Evolutionary conservation across 1,140 invertebrate species (phyloP).

Genomic region (Oedothorax gibbosus): DNA sequence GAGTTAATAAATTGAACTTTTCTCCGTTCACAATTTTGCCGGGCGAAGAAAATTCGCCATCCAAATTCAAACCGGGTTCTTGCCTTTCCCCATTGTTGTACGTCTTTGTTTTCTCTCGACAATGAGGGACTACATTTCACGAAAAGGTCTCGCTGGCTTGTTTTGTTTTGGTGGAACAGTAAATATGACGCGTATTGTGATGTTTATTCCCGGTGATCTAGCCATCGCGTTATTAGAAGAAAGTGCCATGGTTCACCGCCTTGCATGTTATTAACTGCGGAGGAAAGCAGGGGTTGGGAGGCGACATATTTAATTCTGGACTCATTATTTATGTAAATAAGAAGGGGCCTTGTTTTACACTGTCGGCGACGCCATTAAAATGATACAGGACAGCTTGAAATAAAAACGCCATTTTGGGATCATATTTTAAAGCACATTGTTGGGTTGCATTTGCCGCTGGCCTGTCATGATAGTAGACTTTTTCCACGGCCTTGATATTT

Average conservation of each 20-base stretch:
- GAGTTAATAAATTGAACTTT: slow-evolving; percentile 56
- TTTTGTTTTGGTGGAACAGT: slow-evolving; percentile 38
- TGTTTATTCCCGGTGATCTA: slow-evolving; percentile 50
- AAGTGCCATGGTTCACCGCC: slow-evolving; percentile 35
- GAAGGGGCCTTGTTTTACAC: too few relatives aligned
- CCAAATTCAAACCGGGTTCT: slow-evolving; percentile 45
- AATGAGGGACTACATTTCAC: slow-evolving; percentile 32
- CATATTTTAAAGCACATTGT: too few relatives aligned
- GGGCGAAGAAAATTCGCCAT: slow-evolving; percentile 47
- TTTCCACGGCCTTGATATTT: too few relatives aligned
- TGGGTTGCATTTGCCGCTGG: too few relatives aligned
- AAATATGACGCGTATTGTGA: slow-evolving; percentile 51
- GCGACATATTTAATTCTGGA: not conserved
- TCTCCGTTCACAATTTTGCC: slow-evolving; percentile 55
- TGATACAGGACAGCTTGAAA: too few relatives aligned
- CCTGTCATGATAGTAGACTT: too few relatives aligned
- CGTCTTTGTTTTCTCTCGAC: slow-evolving; percentile 45
- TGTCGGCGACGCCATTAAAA: too few relatives aligned
- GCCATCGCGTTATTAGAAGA: slow-evolving; percentile 28
- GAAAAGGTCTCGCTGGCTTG: slow-evolving; percentile 30
- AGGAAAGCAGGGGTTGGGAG: slow-evolving; percentile 10
- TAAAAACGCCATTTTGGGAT: too few relatives aligned
- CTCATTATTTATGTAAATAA: too few relatives aligned
- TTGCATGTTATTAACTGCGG: slow-evolving; percentile 43
- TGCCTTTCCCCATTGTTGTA: slow-evolving; percentile 44